phyloP scores from a whole-genome alignment of 1,140 invertebrate species.

The Drosophila tristis region DNA sequence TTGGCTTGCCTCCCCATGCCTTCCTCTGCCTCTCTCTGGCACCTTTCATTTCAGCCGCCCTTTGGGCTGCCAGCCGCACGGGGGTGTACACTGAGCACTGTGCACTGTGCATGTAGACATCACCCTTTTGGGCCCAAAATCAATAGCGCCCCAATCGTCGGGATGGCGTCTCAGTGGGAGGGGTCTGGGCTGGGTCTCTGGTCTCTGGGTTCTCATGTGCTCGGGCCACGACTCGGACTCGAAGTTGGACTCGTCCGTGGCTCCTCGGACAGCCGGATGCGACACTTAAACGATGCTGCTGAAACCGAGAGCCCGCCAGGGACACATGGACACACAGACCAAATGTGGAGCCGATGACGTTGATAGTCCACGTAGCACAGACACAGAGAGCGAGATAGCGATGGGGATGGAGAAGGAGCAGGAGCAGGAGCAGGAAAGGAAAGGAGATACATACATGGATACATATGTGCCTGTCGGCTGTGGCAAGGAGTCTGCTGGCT shows the following conservation, averaged over 20 bases:
- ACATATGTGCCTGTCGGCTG: slow-evolving; percentile 22
- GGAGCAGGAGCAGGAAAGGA: too few relatives aligned
- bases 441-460: slow-evolving; percentile 21
- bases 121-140: slow-evolving; percentile 55
- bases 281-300: slow-evolving; percentile 73
- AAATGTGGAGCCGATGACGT: slow-evolving; percentile 72
- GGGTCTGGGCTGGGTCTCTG: background rate
- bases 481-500: slow-evolving; percentile 29
- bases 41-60: background rate
- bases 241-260: slow-evolving; percentile 40
- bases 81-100: background rate
- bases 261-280: slow-evolving; percentile 69
- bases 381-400: slow-evolving; percentile 27
- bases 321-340: slow-evolving; percentile 38
- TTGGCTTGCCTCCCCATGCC: slow-evolving; percentile 1
- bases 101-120: slow-evolving; percentile 2
- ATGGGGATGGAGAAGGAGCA: too few relatives aligned
- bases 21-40: background rate
- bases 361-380: slow-evolving; percentile 71
- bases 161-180: slow-evolving; percentile 20
- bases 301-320: slow-evolving; percentile 38
- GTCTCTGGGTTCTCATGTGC: slow-evolving; percentile 4
- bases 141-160: slow-evolving; percentile 70
- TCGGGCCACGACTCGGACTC: slow-evolving; percentile 29
- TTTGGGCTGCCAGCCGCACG: slow-evolving; percentile 2